Conservation (phyloP, 2,113 vertebrate species). For the Saimiri boliviensis region DNA sequence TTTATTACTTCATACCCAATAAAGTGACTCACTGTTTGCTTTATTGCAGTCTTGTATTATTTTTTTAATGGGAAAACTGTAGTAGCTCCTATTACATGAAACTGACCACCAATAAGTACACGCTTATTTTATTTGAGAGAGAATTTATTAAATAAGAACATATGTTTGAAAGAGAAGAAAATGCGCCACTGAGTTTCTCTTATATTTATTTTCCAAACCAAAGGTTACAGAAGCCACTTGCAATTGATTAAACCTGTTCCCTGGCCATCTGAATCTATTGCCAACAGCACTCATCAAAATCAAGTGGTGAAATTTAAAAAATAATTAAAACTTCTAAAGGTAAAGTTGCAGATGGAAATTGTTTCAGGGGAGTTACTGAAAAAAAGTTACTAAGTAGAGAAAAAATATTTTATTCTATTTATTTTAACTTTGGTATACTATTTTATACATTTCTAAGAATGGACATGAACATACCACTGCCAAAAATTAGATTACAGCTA, state of each 20-base stretch:
- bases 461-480: too few species aligned
- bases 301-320: conserved; percentile 69
- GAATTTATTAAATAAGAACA: conserved; percentile 75
- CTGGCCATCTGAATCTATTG: neutral
- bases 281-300: conserved; percentile 49
- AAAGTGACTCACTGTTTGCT: conserved; percentile 78
- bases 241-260: conserved; percentile 44
- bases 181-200: conserved; percentile 49
- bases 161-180: conserved; percentile 58
- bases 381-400: neutral
- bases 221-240: conserved; percentile 49
- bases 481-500: neutral
- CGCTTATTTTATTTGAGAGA: conserved; percentile 58
- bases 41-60: conserved; percentile 67
- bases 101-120: conserved; percentile 40
- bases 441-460: conserved; percentile 3
- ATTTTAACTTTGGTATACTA: neutral
- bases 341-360: conserved; percentile 12
- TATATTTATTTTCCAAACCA: conserved; percentile 30
- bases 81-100: conserved; percentile 67
- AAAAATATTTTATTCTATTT: conserved; percentile 44
- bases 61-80: conserved; percentile 66
- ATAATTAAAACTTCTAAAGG: conserved; percentile 57
- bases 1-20: conserved; percentile 82
- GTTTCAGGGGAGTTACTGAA: neutral